Percentiles rank a stretch among this genome's conserved stretches.
Conservation (phyloP, 2,797 vertebrate genomes). For the Buphagus erythrorhynchus region DNA sequence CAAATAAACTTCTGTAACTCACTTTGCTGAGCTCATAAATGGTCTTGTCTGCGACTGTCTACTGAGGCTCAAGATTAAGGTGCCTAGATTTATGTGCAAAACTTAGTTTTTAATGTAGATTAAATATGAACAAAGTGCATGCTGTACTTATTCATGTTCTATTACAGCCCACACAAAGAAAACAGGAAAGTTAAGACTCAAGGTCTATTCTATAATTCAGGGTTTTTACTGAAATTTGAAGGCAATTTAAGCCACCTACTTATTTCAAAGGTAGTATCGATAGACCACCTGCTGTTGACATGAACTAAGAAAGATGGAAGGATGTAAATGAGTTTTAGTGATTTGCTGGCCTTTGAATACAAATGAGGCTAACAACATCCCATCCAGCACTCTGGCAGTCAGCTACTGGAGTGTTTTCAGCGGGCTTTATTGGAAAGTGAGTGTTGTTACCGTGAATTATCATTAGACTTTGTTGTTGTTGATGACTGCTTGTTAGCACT, state of each 20-base stretch:
- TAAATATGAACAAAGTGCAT: slow-evolving; percentile 58
- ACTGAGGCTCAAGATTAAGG: slow-evolving; percentile 16
- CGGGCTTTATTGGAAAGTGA: slow-evolving; percentile 50
- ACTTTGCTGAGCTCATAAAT: not conserved
- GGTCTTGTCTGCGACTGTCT: not conserved
- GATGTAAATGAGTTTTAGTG: slow-evolving; percentile 92
- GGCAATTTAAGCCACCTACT: slow-evolving; percentile 85
- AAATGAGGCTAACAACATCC: slow-evolving; percentile 84
- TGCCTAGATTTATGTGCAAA: slow-evolving; percentile 33
- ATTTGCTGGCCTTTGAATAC: slow-evolving; percentile 89
- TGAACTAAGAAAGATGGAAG: slow-evolving; percentile 84
- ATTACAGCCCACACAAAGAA: slow-evolving; percentile 62
- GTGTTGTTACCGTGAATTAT: slow-evolving; percentile 58
- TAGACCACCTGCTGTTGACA: slow-evolving; percentile 87
- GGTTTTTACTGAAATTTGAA: slow-evolving; percentile 72
- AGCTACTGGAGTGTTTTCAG: slow-evolving; percentile 59
- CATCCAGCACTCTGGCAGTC: slow-evolving; percentile 73
- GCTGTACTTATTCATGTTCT: slow-evolving; percentile 58
- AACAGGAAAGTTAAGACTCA: slow-evolving; percentile 65
- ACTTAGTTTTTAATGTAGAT: slow-evolving; percentile 46
- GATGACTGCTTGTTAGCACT: slow-evolving; percentile 50
- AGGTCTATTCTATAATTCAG: slow-evolving; percentile 74
- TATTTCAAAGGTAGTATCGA: slow-evolving; percentile 88
- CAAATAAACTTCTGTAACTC: not conserved
- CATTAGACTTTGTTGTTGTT: slow-evolving; percentile 43